These are phyloP conservation scores for Bellardia bayeri DNA, from an alignment of 2,888 invertebrate genomes.

Conservation along the genomic window DNA sequence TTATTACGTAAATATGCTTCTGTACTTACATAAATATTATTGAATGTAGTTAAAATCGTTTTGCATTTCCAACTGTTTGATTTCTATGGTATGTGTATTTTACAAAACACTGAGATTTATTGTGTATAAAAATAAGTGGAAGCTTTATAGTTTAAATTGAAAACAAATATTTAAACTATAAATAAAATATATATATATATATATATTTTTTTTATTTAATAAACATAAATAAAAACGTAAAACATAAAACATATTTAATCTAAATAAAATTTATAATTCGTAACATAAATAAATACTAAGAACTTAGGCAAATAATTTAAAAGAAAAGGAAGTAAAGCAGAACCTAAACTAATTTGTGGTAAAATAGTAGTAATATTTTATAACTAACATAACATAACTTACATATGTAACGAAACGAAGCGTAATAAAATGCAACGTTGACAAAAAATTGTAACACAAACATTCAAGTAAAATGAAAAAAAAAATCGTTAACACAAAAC, in stretches of 20 bases:
- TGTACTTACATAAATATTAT: too few relatives aligned
- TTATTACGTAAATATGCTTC: background rate
- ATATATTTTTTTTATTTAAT: background rate
- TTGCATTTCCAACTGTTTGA: slow-evolving; percentile 6
- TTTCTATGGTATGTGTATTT: slow-evolving; percentile 24
- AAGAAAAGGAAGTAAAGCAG: slow-evolving; percentile 7
- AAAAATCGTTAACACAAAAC: background rate
- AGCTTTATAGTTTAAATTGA: slow-evolving; percentile 20
- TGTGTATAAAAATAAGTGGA: slow-evolving; percentile 13
- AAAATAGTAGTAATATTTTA: slow-evolving; percentile 13
- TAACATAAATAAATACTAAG: slow-evolving; percentile 42
- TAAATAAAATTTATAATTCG: slow-evolving; percentile 12
- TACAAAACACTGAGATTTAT: background rate
- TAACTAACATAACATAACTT: background rate
- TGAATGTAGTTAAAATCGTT: background rate
- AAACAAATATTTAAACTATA: background rate
- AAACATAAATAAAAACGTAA: slow-evolving; percentile 1
- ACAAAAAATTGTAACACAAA: background rate
- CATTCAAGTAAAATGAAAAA: background rate
- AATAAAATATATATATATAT: background rate
- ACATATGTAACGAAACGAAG: background rate
- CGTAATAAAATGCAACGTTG: background rate
- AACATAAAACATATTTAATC: background rate
- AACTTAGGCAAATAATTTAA: slow-evolving; percentile 32
- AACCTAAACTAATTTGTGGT: slow-evolving; percentile 7